Evolutionary conservation across 2,888 invertebrate species (phyloP).

Genomic region (Phasia obesa): DNA sequence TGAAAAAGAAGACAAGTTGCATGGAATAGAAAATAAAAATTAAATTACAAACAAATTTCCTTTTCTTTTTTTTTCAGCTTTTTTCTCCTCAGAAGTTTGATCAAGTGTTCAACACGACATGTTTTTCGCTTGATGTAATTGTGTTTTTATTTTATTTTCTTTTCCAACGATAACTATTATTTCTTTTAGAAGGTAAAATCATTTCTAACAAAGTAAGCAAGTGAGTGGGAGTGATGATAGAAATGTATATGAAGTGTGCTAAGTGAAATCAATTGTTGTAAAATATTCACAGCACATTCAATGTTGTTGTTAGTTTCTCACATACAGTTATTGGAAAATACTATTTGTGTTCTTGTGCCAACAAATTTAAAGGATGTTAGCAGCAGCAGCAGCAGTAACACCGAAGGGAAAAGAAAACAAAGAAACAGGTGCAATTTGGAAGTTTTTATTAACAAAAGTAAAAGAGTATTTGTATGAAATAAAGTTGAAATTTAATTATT

Average conservation of each 20-base stretch:
- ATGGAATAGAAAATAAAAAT: background rate
- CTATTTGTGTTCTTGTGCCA: background rate
- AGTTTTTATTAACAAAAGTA: too few species aligned
- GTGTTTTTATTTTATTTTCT: background rate
- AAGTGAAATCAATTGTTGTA: slow-evolving; percentile 60
- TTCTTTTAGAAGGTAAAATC: background rate
- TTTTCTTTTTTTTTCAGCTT: slow-evolving; percentile 14
- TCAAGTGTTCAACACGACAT: slow-evolving; percentile 33
- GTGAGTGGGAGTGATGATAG: background rate
- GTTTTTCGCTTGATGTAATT: slow-evolving; percentile 27
- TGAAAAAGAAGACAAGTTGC: background rate
- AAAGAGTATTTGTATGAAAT: too few species aligned
- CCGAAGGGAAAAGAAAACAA: background rate
- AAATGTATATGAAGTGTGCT: slow-evolving; percentile 13
- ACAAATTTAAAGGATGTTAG: slow-evolving; percentile 14
- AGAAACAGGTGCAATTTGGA: background rate
- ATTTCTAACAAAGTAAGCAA: background rate
- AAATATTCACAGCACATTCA: slow-evolving; percentile 56
- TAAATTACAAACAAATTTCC: slow-evolving; percentile 33
- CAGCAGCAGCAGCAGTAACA: background rate
- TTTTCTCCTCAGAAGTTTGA: slow-evolving; percentile 15
- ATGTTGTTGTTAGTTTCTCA: slow-evolving; percentile 19
- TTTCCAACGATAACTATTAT: background rate
- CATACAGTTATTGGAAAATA: background rate
- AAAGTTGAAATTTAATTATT: too few species aligned